phyloP scores from a whole-genome alignment of 37 sponge, comb jelly and placozoan species.

The Spongia lamella region DNA sequence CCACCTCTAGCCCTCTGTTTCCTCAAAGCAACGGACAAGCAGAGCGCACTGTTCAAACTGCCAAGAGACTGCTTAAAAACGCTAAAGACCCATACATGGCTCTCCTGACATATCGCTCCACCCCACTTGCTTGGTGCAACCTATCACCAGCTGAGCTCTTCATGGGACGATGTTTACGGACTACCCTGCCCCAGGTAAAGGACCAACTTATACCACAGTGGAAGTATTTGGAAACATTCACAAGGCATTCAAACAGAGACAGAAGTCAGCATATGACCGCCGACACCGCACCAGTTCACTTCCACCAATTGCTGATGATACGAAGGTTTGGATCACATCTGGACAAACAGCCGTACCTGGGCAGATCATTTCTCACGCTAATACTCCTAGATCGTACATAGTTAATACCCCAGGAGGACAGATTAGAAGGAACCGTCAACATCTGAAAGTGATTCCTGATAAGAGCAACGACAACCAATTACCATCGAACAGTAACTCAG shows the following conservation, averaged over 20 bases:
- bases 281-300: constrained; percentile 15
- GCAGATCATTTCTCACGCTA: neutral
- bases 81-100: constrained; percentile 14
- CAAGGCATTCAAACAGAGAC: constrained; percentile 14
- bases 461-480: too few relatives aligned
- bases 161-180: neutral
- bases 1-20: constrained; percentile 10
- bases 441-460: too few relatives aligned
- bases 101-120: too few relatives aligned
- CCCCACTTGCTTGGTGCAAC: too few relatives aligned
- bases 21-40: constrained; percentile 23
- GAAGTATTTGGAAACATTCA: constrained; percentile 14
- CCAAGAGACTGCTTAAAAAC: constrained; percentile 6
- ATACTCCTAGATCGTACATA: constrained; percentile 28
- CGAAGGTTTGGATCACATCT: constrained; percentile 41
- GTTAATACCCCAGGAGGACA: constrained; percentile 32
- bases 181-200: constrained; percentile 14
- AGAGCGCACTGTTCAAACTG: constrained; percentile 25
- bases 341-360: neutral
- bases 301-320: constrained; percentile 6
- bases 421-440: constrained; percentile 31
- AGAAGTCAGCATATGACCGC: constrained; percentile 34
- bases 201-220: constrained; percentile 23
- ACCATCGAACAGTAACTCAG: too few relatives aligned
- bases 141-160: constrained; percentile 13